These are phyloP conservation scores for Siniperca obscura DNA, from an alignment of 2,797 vertebrate species.

Conservation along the genomic window DNA sequence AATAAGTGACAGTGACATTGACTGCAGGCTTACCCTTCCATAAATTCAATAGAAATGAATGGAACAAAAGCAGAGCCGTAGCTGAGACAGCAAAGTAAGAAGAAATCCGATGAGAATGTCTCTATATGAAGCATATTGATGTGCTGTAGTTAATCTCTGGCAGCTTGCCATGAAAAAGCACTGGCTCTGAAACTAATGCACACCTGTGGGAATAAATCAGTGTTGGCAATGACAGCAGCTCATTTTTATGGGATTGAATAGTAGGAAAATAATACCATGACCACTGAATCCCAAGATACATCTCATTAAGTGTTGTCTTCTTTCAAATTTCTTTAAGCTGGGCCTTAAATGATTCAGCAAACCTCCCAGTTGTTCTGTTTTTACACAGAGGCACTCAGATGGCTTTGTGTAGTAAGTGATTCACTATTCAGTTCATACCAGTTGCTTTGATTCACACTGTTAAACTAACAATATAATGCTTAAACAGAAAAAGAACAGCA, in stretches of 20 bases:
- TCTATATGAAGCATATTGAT: conserved; percentile 68
- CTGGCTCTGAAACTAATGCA: conserved; percentile 60
- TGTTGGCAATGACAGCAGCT: conserved; percentile 59
- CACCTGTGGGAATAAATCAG: conserved; percentile 77
- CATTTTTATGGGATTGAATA: conserved; percentile 57
- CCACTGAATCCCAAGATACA: conserved; percentile 39
- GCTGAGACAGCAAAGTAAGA: conserved; percentile 63
- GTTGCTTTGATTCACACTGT: conserved; percentile 26
- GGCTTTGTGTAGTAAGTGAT: conserved; percentile 35
- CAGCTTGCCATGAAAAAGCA: conserved; percentile 57
- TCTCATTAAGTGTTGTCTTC: conserved; percentile 52
- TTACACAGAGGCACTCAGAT: conserved; percentile 26
- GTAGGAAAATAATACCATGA: conserved; percentile 51
- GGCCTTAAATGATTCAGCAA: conserved; percentile 40
- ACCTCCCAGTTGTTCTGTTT: conserved; percentile 30
- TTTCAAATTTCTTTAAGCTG: conserved; percentile 42
- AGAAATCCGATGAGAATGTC: conserved; percentile 56
- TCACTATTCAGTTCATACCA: conserved; percentile 12
- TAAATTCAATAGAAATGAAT: conserved; percentile 57
- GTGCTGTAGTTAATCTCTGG: conserved; percentile 72
- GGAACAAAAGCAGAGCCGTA: conserved; percentile 48
- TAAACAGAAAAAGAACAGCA: conserved; percentile 11
- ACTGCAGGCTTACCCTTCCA: conserved; percentile 53
- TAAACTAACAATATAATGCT: conserved; percentile 32
- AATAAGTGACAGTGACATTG: conserved; percentile 58